Base-by-base conservation (phyloP, 2,888 invertebrate species). In the Peribatodes rhomboidaria region DNA sequence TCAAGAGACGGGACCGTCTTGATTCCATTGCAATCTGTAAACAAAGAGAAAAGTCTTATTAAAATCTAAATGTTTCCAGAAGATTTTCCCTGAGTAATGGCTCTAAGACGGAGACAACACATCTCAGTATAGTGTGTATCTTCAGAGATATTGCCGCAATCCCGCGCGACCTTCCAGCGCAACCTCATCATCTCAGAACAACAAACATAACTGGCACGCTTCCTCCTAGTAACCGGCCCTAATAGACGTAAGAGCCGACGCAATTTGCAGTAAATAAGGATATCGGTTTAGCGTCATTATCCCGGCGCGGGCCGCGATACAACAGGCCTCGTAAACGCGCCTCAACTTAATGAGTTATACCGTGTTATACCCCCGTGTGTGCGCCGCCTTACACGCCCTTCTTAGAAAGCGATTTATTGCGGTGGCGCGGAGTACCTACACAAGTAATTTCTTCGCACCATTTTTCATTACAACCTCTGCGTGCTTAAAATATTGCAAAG, bases 201-300 rank as follows among this genome's bases (percentile, higher is more conserved):
- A 59, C 39, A 64, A 44, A 60, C 44, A 49, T 44, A 47, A 66
- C 47, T 50, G 61, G 60, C 54, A 18, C 59, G 59, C 68, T 66
- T 67, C 65, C 67, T 66, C 61, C 52, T 65, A 62, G 65, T 57
- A 61, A 67, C 67, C 58, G 68, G 63, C 72, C 71, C 77, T 78
- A 77, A 75, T 69, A 75, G 74, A 78, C 75, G 75, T 74, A 77
- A 76, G 74, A 77, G 75, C 78, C 81, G 73, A 76, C 85, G 85
- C 89, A 90, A 92, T 92, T 90, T 90, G 91, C 90, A 90, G 90
- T 92, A 92, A 92, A 92, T 90, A 92, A 90, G 92, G 90, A 87
- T 89, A 91, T 92, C 87, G 91, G 90, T 86, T 86, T 84, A 88
- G 86, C 86, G 85, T 87, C 88, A 90, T 92, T 91, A 91, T 88